Percentiles rank a stretch among this genome's conserved stretches.
Evolutionary conservation across 2,888 invertebrate genomes (phyloP).

Genomic region (Limenitis camilla): DNA sequence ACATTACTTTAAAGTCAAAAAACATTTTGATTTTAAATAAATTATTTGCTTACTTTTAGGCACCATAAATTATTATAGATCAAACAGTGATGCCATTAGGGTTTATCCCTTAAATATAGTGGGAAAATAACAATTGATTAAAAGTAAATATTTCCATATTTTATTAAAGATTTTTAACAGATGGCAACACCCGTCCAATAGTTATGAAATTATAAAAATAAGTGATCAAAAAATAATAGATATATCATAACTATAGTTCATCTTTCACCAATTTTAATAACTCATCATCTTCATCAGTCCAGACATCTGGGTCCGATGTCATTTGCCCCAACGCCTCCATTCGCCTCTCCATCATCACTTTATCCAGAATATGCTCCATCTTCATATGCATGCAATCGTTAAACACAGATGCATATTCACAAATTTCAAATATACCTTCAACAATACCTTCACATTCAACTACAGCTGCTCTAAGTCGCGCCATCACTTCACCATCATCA

Average conservation of each 20-base stretch:
- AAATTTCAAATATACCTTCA: conserved; percentile 57
- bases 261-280: conserved; percentile 54
- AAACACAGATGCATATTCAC: conserved; percentile 61
- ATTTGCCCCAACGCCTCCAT: conserved; percentile 63
- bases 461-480: conserved; percentile 45
- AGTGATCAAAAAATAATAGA: too few species aligned
- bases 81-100: too few species aligned
- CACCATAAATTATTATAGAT: too few species aligned
- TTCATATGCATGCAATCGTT: conserved; percentile 69
- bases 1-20: too few species aligned
- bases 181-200: too few species aligned
- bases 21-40: too few species aligned
- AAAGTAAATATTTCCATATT: too few species aligned
- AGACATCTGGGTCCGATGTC: conserved; percentile 49
- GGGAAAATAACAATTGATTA: too few species aligned
- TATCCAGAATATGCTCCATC: conserved; percentile 64
- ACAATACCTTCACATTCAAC: conserved; percentile 43
- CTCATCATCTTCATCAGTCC: conserved; percentile 57
- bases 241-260: conserved; percentile 33
- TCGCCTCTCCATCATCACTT: conserved; percentile 56
- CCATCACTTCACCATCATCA: conserved; percentile 56
- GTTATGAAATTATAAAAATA: too few species aligned
- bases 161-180: too few species aligned
- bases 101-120: too few species aligned
- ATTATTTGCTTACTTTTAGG: too few species aligned